Percentiles rank a stretch among this genome's conserved stretches.
These are phyloP conservation scores for Channa maculata DNA, from an alignment of 2,113 vertebrate species.

Conservation along the genomic window DNA sequence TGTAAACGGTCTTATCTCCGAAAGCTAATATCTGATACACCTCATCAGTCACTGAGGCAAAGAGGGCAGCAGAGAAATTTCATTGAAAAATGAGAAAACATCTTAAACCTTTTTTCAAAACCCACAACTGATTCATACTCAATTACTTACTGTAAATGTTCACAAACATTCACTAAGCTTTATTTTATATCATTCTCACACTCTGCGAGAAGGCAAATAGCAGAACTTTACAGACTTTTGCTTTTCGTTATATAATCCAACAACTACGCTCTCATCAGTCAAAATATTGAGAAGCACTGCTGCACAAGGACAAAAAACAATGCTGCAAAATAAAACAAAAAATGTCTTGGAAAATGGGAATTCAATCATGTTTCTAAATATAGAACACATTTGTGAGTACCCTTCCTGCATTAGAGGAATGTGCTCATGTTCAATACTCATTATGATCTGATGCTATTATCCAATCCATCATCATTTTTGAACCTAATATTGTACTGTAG, in stretches of 20 bases:
- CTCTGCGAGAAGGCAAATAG: not conserved
- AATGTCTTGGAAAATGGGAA: slow-evolving; percentile 21
- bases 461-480: slow-evolving; percentile 54
- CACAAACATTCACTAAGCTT: not conserved
- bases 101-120: too few species aligned
- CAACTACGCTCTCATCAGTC: slow-evolving; percentile 10
- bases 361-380: slow-evolving; percentile 43
- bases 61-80: too few species aligned
- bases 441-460: slow-evolving; percentile 48
- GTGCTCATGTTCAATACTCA: slow-evolving; percentile 45
- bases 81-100: too few species aligned
- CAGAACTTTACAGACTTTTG: slow-evolving; percentile 25
- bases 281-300: slow-evolving; percentile 25
- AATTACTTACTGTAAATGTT: too few species aligned
- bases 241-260: slow-evolving; percentile 28
- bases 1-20: slow-evolving; percentile 6
- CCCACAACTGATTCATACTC: too few species aligned
- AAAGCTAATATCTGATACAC: not conserved
- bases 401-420: slow-evolving; percentile 50
- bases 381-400: slow-evolving; percentile 38
- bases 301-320: not conserved
- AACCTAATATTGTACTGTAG: slow-evolving; percentile 22
- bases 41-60: too few species aligned
- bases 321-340: slow-evolving; percentile 45
- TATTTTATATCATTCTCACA: not conserved